Conservation (phyloP, 2,113 vertebrate species). For the Galemys pyrenaicus region DNA sequence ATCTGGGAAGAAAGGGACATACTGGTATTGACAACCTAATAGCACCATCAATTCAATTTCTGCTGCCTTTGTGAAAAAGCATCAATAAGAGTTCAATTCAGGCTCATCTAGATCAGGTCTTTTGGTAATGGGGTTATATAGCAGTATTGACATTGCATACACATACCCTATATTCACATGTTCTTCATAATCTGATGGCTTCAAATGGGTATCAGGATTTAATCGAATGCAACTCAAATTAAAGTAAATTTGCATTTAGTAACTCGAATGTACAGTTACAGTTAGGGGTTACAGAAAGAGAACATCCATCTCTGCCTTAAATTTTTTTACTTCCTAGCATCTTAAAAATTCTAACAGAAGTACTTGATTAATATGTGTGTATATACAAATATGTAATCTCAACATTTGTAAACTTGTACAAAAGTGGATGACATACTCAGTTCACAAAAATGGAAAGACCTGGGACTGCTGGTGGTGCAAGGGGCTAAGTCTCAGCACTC, state of each 20-base stretch:
- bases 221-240: slow-evolving; percentile 9
- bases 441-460: background rate
- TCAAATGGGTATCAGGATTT: slow-evolving; percentile 37
- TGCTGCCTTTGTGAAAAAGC: slow-evolving; percentile 72
- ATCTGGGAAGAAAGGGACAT: slow-evolving; percentile 67
- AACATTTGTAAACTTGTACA: background rate
- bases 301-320: background rate
- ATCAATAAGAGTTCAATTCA: slow-evolving; percentile 72
- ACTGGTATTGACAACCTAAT: slow-evolving; percentile 75
- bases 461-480: too few species aligned
- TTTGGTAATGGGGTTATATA: slow-evolving; percentile 72
- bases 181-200: slow-evolving; percentile 49
- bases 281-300: background rate
- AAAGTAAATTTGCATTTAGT: slow-evolving; percentile 43
- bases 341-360: slow-evolving; percentile 35
- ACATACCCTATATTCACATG: slow-evolving; percentile 53
- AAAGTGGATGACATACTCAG: background rate
- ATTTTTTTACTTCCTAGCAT: slow-evolving; percentile 3
- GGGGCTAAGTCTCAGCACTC: too few species aligned
- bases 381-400: background rate
- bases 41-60: slow-evolving; percentile 76
- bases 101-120: slow-evolving; percentile 54
- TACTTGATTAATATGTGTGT: background rate
- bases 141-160: background rate
- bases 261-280: background rate